These are phyloP conservation scores for Lonchura striata DNA, from an alignment of 2,113 vertebrate species.

Conservation along the genomic window DNA sequence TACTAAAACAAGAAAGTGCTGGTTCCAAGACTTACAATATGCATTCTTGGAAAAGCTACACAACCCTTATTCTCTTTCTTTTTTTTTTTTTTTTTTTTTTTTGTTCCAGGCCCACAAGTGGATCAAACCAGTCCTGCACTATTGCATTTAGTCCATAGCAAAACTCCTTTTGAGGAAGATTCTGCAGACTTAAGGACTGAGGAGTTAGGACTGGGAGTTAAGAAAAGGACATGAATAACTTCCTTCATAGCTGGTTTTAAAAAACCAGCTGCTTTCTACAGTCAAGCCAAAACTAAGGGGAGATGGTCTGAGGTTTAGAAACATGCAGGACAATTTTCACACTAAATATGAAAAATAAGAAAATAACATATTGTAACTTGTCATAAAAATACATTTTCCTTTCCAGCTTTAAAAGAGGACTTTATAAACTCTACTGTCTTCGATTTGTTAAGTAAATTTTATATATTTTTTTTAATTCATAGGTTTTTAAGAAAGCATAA, in stretches of 20 bases:
- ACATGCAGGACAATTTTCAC: neutral
- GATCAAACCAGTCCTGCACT: neutral
- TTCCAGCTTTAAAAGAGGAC: neutral
- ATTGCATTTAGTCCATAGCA: neutral
- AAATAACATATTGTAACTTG: neutral
- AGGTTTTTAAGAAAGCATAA: conserved; percentile 13
- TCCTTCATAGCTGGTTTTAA: neutral
- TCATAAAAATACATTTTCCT: neutral
- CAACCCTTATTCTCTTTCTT: neutral
- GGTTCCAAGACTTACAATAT: neutral
- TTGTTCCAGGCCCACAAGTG: neutral
- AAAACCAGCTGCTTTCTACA: neutral
- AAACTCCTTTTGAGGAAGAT: neutral
- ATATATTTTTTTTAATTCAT: conserved; percentile 28
- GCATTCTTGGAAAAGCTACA: neutral
- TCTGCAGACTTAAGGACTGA: neutral
- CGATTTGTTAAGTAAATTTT: conserved; percentile 9
- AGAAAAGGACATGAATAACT: neutral
- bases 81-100: neutral
- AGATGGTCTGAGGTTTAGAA: neutral
- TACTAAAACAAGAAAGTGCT: neutral
- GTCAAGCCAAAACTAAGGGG: neutral
- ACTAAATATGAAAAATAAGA: neutral
- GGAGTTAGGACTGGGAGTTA: neutral
- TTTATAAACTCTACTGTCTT: neutral